phyloP scores from a whole-genome alignment of 2,888 invertebrate genomes.

The Antitype chi region DNA sequence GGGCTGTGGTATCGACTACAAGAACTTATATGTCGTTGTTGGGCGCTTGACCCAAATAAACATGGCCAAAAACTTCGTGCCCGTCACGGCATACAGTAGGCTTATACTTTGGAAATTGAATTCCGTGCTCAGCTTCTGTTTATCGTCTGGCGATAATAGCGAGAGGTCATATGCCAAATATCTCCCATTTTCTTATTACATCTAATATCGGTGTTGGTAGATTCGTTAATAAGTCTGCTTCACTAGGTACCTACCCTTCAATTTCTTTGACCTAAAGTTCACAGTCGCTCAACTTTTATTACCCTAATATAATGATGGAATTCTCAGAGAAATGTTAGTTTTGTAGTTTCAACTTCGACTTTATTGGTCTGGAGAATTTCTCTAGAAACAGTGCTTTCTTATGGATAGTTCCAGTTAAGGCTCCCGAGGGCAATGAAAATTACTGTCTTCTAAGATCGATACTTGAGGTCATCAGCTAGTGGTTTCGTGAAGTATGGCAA shows the following conservation, averaged over 20 bases:
- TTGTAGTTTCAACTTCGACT: constrained; percentile 32
- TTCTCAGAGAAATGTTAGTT: constrained; percentile 40
- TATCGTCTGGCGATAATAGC: constrained; percentile 71
- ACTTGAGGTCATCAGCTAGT: constrained; percentile 1
- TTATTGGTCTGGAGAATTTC: constrained; percentile 38
- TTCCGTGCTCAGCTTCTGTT: constrained; percentile 75
- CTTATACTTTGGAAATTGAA: constrained; percentile 83
- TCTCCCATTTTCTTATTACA: constrained; percentile 66
- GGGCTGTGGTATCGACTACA: constrained; percentile 70
- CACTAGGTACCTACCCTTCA: constrained; percentile 3
- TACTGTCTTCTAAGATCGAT: constrained; percentile 24
- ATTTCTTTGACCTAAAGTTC: constrained; percentile 16
- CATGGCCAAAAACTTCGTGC: constrained; percentile 81
- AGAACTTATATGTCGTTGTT: constrained; percentile 83
- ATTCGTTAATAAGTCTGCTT: constrained; percentile 34
- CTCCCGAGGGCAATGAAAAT: constrained; percentile 20
- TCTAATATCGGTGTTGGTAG: constrained; percentile 52
- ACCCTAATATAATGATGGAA: constrained; percentile 16
- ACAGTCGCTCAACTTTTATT: constrained; percentile 30
- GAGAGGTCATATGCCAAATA: constrained; percentile 71
- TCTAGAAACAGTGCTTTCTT: constrained; percentile 21
- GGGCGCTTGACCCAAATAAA: constrained; percentile 84
- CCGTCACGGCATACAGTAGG: constrained; percentile 74
- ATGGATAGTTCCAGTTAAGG: constrained; percentile 32
- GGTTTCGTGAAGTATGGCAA: constrained; percentile 1